Evolutionary conservation across 2,797 vertebrate genomes (phyloP).

Genomic region (Otolemur crassicaudatus): DNA sequence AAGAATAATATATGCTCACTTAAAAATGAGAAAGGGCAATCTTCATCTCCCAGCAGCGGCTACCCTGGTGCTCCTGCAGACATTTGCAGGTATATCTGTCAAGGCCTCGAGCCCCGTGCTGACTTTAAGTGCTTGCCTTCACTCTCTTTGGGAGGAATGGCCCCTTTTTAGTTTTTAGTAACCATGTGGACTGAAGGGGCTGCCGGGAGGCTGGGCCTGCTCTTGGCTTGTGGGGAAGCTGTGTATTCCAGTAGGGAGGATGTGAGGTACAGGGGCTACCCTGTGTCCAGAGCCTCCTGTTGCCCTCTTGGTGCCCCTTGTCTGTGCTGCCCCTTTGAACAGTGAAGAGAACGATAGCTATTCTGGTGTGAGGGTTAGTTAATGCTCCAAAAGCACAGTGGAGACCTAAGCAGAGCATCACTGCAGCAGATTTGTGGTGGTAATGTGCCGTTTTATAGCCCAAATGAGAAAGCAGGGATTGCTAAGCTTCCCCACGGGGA

Average conservation of each 20-base stretch:
- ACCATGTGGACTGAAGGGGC: accelerated
- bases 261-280: not conserved
- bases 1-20: not conserved
- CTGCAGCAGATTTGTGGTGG: not conserved
- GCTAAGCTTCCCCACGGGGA: not conserved
- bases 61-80: not conserved
- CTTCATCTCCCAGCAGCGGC: too few species aligned
- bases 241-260: not conserved
- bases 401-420: not conserved
- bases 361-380: not conserved
- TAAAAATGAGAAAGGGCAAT: not conserved
- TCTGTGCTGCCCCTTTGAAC: constrained; percentile 12
- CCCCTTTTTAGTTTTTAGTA: not conserved
- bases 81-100: not conserved
- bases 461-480: not conserved
- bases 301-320: not conserved
- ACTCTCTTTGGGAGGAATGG: not conserved
- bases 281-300: not conserved
- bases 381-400: not conserved
- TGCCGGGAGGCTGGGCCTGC: not conserved
- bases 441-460: not conserved
- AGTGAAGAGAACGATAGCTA: not conserved
- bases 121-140: not conserved
- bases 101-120: not conserved
- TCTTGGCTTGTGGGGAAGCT: not conserved